A percentile compares a stretch with the other conserved stretches of the same genome.
Conservation (phyloP, 2,888 invertebrate species). For the Mongoloraphidia duomilia region DNA sequence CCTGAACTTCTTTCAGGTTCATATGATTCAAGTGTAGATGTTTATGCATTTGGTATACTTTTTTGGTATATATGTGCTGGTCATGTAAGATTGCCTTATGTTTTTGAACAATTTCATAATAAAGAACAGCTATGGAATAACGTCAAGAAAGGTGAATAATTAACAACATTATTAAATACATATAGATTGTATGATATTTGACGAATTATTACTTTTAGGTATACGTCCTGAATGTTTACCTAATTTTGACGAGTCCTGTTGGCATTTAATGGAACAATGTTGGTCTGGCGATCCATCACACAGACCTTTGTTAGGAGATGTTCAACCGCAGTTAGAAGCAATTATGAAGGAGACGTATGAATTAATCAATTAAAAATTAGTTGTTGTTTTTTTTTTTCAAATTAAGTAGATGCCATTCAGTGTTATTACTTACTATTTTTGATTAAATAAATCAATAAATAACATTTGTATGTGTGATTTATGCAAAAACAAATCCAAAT, state of each 20-base stretch:
- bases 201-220: slow-evolving; percentile 34
- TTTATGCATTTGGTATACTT: slow-evolving; percentile 79
- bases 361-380: background rate
- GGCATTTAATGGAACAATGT: slow-evolving; percentile 71
- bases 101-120: slow-evolving; percentile 70
- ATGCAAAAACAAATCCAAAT: no score
- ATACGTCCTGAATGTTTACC: slow-evolving; percentile 65
- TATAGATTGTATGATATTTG: background rate
- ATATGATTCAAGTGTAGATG: slow-evolving; percentile 73
- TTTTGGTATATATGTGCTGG: slow-evolving; percentile 87
- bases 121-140: slow-evolving; percentile 78
- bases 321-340: slow-evolving; percentile 50
- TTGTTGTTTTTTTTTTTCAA: background rate
- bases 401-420: background rate
- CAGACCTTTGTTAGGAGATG: slow-evolving; percentile 64
- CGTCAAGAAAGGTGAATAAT: slow-evolving; percentile 56
- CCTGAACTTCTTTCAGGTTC: slow-evolving; percentile 70
- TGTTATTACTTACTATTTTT: no score
- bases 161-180: slow-evolving; percentile 3
- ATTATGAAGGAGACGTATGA: slow-evolving; percentile 23
- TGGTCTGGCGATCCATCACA: slow-evolving; percentile 63
- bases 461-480: no score
- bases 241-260: slow-evolving; percentile 63
- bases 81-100: slow-evolving; percentile 58
- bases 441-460: no score